phyloP scores from a whole-genome alignment of 2,113 vertebrate species.

The Phalacrocorax brasilianus region DNA sequence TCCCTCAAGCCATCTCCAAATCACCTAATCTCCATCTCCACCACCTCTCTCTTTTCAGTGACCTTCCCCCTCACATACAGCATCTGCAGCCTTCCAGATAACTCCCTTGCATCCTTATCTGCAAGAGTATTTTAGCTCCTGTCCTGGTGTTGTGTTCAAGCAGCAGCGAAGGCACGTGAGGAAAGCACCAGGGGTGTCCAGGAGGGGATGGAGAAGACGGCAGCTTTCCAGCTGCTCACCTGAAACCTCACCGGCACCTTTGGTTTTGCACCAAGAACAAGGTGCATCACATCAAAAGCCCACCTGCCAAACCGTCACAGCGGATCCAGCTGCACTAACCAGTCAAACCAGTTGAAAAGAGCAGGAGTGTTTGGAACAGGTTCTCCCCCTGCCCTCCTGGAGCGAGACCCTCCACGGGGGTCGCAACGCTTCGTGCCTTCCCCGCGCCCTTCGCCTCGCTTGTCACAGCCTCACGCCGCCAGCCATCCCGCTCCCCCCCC shows the following conservation, averaged over 20 bases:
- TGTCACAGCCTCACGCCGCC: fast-evolving
- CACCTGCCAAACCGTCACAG: fast-evolving
- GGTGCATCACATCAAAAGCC: neutral
- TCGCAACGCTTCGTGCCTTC: neutral
- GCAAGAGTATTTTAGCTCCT: neutral
- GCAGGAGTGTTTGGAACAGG: fast-evolving
- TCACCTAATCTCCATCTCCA: slow-evolving; percentile 17
- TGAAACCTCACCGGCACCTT: neutral
- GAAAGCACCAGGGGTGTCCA: neutral
- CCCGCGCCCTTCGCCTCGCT: neutral
- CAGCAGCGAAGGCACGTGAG: neutral
- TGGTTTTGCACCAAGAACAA: fast-evolving
- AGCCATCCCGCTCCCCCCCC: neutral
- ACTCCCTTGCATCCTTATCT: slow-evolving; percentile 27
- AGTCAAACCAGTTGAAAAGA: neutral
- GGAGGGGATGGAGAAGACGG: neutral
- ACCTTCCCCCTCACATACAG: neutral
- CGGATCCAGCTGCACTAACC: neutral
- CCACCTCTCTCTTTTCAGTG: neutral
- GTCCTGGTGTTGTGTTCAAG: neutral
- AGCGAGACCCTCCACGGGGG: fast-evolving
- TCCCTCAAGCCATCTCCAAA: slow-evolving; percentile 27
- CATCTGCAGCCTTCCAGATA: slow-evolving; percentile 16
- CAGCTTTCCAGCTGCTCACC: neutral
- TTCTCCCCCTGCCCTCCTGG: fast-evolving